A percentile compares a stretch with the other conserved stretches of the same genome.
phyloP scores from a whole-genome alignment of 2,797 vertebrate species.

The Malurus leucopterus region DNA sequence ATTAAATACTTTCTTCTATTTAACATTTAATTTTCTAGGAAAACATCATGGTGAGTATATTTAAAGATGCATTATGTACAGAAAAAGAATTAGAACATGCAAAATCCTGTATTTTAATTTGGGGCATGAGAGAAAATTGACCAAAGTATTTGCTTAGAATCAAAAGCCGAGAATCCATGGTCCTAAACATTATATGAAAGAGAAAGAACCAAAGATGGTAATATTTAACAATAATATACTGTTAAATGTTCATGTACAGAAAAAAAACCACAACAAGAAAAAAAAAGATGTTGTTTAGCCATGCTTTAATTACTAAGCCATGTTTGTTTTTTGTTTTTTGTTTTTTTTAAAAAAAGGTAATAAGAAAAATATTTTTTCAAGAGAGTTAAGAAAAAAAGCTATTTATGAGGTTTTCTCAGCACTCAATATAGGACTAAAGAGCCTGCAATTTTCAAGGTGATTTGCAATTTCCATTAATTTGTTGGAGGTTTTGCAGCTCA shows the following conservation, averaged over 20 bases:
- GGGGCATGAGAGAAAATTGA: neutral
- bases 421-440: constrained; percentile 29
- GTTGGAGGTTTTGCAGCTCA: constrained; percentile 49
- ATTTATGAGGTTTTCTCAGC: constrained; percentile 28
- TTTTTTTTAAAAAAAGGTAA: neutral
- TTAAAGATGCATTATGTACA: neutral
- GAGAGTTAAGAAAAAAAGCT: constrained; percentile 8
- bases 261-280: neutral
- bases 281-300: neutral
- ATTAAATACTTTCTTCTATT: neutral
- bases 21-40: neutral
- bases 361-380: neutral
- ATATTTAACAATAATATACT: neutral
- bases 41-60: accelerated
- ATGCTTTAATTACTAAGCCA: constrained; percentile 3
- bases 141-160: neutral
- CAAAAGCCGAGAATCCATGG: neutral
- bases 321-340: neutral
- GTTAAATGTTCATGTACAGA: neutral
- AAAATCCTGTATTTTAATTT: neutral
- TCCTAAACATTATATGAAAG: neutral
- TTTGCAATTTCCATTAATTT: constrained; percentile 62
- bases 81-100: neutral
- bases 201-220: neutral
- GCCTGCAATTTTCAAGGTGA: constrained; percentile 62